phyloP scores from a whole-genome alignment of 2,888 invertebrate genomes.

The Drosophila kambysellisi region DNA sequence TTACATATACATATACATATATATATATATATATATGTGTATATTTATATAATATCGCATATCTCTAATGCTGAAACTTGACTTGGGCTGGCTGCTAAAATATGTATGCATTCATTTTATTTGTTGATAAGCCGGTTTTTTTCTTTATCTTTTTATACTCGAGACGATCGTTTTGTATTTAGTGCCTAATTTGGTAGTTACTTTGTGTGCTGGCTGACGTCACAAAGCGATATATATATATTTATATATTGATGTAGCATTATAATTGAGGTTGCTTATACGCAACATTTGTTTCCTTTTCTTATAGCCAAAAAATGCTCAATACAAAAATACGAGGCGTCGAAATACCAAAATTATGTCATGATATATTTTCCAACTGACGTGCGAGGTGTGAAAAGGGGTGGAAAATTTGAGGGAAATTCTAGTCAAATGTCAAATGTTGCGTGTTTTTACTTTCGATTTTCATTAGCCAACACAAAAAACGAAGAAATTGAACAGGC shows the following conservation, averaged over 20 bases:
- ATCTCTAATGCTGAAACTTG: conserved; percentile 24
- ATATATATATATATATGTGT: not conserved
- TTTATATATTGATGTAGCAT: not conserved
- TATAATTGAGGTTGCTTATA: conserved; percentile 35
- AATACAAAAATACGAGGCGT: conserved; percentile 21
- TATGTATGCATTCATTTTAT: not conserved
- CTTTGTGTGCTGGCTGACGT: conserved; percentile 53
- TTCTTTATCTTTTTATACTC: not conserved
- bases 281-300: conserved; percentile 20
- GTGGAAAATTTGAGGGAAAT: conserved; percentile 16
- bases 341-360: conserved; percentile 62
- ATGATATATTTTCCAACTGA: conserved; percentile 49
- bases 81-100: conserved; percentile 2
- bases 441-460: conserved; percentile 73
- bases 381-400: not conserved
- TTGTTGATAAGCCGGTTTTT: conserved; percentile 66
- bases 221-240: conserved; percentile 34
- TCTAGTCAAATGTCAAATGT: conserved; percentile 67
- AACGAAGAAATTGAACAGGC: not conserved
- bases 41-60: not conserved
- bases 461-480: conserved; percentile 13
- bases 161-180: conserved; percentile 32
- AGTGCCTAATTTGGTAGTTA: conserved; percentile 64
- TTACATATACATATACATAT: not conserved
- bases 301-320: conserved; percentile 25